Percentiles rank a stretch among this genome's conserved stretches.
These are phyloP conservation scores for Triplophysa bombifrons DNA, from an alignment of 2,797 vertebrate species.

Conservation along the genomic window DNA sequence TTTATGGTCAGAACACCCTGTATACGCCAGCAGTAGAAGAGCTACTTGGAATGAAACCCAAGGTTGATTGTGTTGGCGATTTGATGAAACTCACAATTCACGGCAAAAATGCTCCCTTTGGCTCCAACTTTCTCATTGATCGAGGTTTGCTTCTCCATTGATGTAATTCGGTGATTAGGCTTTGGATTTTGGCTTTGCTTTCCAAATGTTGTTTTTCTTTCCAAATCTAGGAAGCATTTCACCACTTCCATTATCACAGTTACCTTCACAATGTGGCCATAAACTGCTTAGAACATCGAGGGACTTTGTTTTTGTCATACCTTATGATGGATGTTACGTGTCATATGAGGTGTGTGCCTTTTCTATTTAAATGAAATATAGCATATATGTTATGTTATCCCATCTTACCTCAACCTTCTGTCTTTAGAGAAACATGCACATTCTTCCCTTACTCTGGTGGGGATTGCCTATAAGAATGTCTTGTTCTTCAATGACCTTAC, in stretches of 20 bases:
- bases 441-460: conserved; percentile 71
- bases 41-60: conserved; percentile 70
- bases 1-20: background rate
- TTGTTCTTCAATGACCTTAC: conserved; percentile 64
- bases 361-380: background rate
- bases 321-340: conserved; percentile 74
- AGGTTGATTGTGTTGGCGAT: conserved; percentile 71
- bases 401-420: background rate
- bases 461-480: conserved; percentile 73
- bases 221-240: conserved; percentile 58
- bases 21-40: conserved; percentile 49
- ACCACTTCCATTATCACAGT: conserved; percentile 70
- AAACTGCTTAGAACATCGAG: conserved; percentile 56
- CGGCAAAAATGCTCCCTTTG: conserved; percentile 50
- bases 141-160: conserved; percentile 60
- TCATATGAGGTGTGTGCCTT: conserved; percentile 63
- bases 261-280: conserved; percentile 76
- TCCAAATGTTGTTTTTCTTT: background rate
- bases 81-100: conserved; percentile 72
- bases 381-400: background rate
- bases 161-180: no score
- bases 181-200: background rate
- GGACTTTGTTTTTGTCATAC: conserved; percentile 66
- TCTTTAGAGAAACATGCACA: conserved; percentile 67
- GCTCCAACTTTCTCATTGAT: conserved; percentile 69